phyloP scores from a whole-genome alignment of 2,113 vertebrate genomes.

The Xenopus laevis region DNA sequence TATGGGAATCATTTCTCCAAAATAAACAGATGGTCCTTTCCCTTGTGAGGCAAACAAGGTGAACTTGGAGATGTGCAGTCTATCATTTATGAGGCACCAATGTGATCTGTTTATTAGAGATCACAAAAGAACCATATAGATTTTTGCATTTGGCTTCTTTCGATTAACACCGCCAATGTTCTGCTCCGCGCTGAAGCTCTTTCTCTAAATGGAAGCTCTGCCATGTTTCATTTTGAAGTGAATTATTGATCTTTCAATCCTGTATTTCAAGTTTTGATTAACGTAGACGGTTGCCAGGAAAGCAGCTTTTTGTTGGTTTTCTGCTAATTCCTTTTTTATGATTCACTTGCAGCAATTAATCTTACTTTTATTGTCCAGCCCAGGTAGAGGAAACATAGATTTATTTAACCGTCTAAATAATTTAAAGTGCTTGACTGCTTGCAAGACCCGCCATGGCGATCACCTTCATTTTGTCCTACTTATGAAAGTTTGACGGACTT shows the following conservation, averaged over 20 bases:
- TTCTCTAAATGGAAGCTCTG: slow-evolving; percentile 54
- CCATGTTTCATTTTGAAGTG: slow-evolving; percentile 65
- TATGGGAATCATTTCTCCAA: slow-evolving; percentile 75
- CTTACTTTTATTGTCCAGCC: slow-evolving; percentile 68
- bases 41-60: slow-evolving; percentile 67
- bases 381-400: slow-evolving; percentile 65
- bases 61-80: slow-evolving; percentile 67
- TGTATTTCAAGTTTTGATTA: slow-evolving; percentile 70
- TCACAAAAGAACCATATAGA: slow-evolving; percentile 56
- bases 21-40: slow-evolving; percentile 72
- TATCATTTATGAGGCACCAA: slow-evolving; percentile 65
- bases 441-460: slow-evolving; percentile 51
- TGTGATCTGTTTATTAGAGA: slow-evolving; percentile 57
- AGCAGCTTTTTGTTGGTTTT: slow-evolving; percentile 69
- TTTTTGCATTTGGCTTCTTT: slow-evolving; percentile 63
- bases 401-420: slow-evolving; percentile 68
- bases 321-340: slow-evolving; percentile 73
- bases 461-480: slow-evolving; percentile 49
- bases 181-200: slow-evolving; percentile 45
- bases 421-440: slow-evolving; percentile 57
- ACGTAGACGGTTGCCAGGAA: slow-evolving; percentile 62
- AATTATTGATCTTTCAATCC: slow-evolving; percentile 72
- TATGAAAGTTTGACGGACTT: slow-evolving; percentile 50
- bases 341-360: slow-evolving; percentile 70
- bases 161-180: slow-evolving; percentile 54